Conservation (phyloP, 2,797 vertebrate genomes). For the Brachyrhaphis roseni region DNA sequence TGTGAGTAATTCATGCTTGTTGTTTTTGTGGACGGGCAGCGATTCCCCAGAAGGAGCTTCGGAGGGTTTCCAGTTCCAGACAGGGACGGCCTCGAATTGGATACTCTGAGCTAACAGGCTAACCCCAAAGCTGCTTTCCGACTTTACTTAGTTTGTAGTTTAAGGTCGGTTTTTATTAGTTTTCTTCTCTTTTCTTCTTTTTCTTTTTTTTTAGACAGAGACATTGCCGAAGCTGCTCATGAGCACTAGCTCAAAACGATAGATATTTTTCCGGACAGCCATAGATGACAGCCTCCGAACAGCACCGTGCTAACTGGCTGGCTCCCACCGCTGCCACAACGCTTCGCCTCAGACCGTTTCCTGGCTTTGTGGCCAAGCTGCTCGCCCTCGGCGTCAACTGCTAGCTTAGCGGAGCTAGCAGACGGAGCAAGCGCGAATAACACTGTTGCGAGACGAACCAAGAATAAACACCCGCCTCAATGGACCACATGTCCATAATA, state of each 20-base stretch:
- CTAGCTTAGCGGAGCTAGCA: constrained; percentile 61
- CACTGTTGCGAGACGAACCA: constrained; percentile 58
- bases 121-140: constrained; percentile 56
- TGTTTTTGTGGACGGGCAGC: constrained; percentile 29
- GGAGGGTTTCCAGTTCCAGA: constrained; percentile 42
- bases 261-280: constrained; percentile 46
- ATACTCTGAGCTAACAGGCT: constrained; percentile 61
- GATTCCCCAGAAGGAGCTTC: constrained; percentile 37
- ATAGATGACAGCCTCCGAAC: constrained; percentile 70
- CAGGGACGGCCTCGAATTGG: constrained; percentile 59
- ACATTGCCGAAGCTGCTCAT: constrained; percentile 10
- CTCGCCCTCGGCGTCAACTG: constrained; percentile 41
- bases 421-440: constrained; percentile 56
- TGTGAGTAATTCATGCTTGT: constrained; percentile 15
- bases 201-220: constrained; percentile 9
- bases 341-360: constrained; percentile 56
- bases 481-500: constrained; percentile 99
- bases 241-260: constrained; percentile 39
- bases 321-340: constrained; percentile 64
- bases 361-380: constrained; percentile 67
- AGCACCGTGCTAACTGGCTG: constrained; percentile 70
- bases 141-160: constrained; percentile 56
- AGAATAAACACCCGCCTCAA: constrained; percentile 81
- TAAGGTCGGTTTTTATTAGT: constrained; percentile 22
- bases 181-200: constrained; percentile 7